phyloP scores from a whole-genome alignment of 2,888 invertebrate species.

The Tetranychus truncatus region DNA sequence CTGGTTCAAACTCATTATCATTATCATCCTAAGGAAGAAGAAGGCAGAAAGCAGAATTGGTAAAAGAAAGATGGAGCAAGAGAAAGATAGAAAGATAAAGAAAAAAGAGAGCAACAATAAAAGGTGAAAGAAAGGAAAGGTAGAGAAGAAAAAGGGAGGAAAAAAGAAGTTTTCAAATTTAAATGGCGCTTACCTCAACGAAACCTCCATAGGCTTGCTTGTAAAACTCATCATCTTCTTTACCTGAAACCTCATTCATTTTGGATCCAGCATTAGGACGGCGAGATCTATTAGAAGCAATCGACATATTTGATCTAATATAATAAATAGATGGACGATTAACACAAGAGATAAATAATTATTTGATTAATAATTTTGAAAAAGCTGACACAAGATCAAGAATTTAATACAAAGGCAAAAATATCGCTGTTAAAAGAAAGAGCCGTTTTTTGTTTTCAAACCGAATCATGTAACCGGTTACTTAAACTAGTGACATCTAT shows the following conservation, averaged over 20 bases:
- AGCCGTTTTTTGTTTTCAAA: too few species aligned
- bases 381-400: too few species aligned
- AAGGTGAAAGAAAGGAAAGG: background rate
- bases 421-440: too few species aligned
- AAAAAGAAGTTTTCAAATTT: background rate
- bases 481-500: too few species aligned
- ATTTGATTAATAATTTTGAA: too few species aligned
- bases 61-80: background rate
- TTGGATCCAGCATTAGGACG: constrained; percentile 81
- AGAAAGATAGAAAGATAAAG: constrained; percentile 1
- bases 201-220: constrained; percentile 98
- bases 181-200: constrained; percentile 44
- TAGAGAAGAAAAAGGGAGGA: background rate
- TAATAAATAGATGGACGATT: too few species aligned
- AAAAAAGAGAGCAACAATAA: background rate
- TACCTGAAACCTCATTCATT: constrained; percentile 51
- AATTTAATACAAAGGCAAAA: too few species aligned
- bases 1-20: constrained; percentile 41
- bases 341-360: too few species aligned
- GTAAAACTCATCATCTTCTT: constrained; percentile 83
- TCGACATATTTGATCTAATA: constrained; percentile 11
- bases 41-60: background rate
- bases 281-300: constrained; percentile 49
- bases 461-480: too few species aligned
- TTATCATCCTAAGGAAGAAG: constrained; percentile 33